Evolutionary conservation across 2,797 vertebrate genomes (phyloP).

Genomic region (Heteromormyrus szaboi): DNA sequence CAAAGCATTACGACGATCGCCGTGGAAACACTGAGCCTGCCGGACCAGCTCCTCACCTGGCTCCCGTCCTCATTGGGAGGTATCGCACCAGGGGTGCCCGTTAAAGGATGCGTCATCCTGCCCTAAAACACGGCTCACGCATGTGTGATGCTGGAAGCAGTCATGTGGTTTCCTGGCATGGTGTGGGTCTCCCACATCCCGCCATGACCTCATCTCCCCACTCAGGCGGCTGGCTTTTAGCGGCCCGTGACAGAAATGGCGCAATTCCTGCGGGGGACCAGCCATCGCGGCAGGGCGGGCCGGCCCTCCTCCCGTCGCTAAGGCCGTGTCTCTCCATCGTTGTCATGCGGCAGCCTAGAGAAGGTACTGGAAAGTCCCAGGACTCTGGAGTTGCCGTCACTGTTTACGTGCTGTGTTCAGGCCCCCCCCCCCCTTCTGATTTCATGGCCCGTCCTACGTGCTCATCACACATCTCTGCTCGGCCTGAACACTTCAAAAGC

Average conservation of each 20-base stretch:
- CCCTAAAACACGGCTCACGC: background rate
- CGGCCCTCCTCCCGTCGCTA: background rate
- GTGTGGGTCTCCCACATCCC: background rate
- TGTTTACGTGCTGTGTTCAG: background rate
- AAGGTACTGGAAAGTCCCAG: background rate
- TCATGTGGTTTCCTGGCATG: too few species aligned
- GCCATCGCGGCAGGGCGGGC: background rate
- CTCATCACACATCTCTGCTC: background rate
- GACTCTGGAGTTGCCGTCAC: background rate
- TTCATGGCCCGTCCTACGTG: conserved; percentile 5
- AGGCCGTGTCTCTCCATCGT: background rate
- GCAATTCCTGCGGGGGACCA: background rate
- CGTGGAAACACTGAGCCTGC: background rate
- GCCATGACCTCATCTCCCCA: background rate
- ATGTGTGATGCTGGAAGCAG: background rate
- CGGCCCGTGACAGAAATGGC: background rate
- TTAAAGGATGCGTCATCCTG: background rate
- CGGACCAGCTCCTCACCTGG: background rate
- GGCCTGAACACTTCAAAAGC: background rate
- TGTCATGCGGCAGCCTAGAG: background rate
- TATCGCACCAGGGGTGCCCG: background rate
- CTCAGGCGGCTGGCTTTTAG: background rate
- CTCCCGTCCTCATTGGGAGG: background rate
- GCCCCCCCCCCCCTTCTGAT: background rate
- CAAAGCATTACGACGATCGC: background rate